Percentiles rank a stretch among this genome's conserved stretches.
Conservation (phyloP, 2,797 vertebrate species). For the Crenichthys baileyi region DNA sequence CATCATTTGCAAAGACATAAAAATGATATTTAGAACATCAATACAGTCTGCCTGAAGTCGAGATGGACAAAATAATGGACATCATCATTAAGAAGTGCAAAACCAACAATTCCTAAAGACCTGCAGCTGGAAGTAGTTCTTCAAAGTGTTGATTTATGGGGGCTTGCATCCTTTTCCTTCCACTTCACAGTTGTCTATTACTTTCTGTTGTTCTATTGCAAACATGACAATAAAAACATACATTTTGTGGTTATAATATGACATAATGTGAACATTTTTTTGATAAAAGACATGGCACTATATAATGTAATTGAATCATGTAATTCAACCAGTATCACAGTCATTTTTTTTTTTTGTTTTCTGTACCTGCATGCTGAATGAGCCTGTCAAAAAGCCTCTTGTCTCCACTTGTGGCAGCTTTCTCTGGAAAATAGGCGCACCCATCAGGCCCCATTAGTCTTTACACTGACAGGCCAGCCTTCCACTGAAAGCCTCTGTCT, state of each 20-base stretch:
- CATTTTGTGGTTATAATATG: not conserved
- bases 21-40: not conserved
- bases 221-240: not conserved
- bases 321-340: constrained; percentile 6
- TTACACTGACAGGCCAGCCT: constrained; percentile 64
- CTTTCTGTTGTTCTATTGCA: not conserved
- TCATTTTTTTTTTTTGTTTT: not conserved
- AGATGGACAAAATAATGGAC: not conserved
- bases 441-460: constrained; percentile 77
- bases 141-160: not conserved
- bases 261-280: not conserved
- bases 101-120: not conserved
- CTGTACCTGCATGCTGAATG: constrained; percentile 38
- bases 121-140: not conserved
- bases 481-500: constrained; percentile 64
- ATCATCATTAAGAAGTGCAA: not conserved
- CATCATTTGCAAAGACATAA: not conserved
- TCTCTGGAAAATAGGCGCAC: constrained; percentile 64
- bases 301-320: not conserved
- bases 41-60: not conserved
- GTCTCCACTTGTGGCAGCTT: constrained; percentile 55
- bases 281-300: not conserved
- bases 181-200: not conserved
- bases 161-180: not conserved
- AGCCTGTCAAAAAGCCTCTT: constrained; percentile 38